A percentile compares a stretch with the other conserved stretches of the same genome.
Evolutionary conservation across 2,113 vertebrate species (phyloP).

Genomic region (Neolamprologus variostigma): DNA sequence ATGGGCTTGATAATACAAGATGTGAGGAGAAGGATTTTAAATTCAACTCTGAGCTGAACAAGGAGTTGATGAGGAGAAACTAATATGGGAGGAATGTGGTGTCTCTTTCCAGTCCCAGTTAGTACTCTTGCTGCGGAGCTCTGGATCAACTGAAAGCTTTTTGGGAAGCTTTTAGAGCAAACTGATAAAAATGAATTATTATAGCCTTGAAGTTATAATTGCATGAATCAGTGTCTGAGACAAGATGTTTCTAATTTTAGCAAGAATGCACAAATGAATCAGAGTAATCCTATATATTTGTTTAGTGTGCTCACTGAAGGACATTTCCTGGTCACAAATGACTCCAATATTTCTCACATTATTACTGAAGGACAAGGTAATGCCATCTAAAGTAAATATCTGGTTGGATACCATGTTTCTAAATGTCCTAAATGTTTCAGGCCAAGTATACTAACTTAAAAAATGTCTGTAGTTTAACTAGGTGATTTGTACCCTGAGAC

Average conservation of each 20-base stretch:
- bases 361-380: neutral
- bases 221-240: neutral
- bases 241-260: neutral
- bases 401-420: neutral
- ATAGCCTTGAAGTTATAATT: neutral
- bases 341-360: neutral
- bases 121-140: neutral
- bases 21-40: neutral
- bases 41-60: neutral
- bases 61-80: neutral
- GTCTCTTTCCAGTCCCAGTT: neutral
- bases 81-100: neutral
- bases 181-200: neutral
- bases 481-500: neutral
- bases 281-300: neutral
- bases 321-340: neutral
- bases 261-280: neutral
- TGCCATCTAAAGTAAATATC: neutral
- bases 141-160: neutral
- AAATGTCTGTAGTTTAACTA: neutral
- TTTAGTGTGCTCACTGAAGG: neutral
- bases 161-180: neutral
- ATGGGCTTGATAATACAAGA: neutral
- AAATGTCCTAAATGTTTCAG: neutral
- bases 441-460: neutral